Evolutionary conservation across 1,140 invertebrate species (phyloP).

Genomic region (Sitobion miscanthi): DNA sequence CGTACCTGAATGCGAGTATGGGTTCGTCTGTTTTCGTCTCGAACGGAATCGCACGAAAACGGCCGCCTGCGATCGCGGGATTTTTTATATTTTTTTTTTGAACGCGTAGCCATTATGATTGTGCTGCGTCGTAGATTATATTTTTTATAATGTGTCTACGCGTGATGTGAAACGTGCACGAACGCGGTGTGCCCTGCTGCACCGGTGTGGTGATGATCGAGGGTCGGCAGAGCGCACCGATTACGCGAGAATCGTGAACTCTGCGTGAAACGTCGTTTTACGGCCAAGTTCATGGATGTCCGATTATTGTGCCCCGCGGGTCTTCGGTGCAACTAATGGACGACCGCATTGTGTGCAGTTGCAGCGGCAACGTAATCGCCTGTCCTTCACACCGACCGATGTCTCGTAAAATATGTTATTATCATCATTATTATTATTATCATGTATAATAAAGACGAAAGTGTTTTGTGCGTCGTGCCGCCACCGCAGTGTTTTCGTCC

Average conservation of each 20-base stretch:
- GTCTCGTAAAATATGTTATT: not conserved
- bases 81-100: not conserved
- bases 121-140: not conserved
- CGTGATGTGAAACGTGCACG: not conserved
- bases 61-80: not conserved
- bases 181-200: not conserved
- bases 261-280: constrained; percentile 25
- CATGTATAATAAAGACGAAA: not conserved
- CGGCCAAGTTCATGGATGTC: constrained; percentile 46
- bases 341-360: not conserved
- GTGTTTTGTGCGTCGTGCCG: not conserved
- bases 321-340: constrained; percentile 7
- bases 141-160: not conserved
- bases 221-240: not conserved
- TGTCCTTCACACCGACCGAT: not conserved
- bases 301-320: not conserved
- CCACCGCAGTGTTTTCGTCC: not conserved
- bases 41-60: not conserved
- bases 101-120: not conserved
- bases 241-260: constrained; percentile 37
- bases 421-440: not conserved
- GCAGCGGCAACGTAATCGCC: not conserved
- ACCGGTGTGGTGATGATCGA: not conserved
- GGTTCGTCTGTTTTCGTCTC: not conserved
- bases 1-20: accelerated